Base-by-base conservation (phyloP, 1,140 invertebrate genomes). In the Asobara japonica region DNA sequence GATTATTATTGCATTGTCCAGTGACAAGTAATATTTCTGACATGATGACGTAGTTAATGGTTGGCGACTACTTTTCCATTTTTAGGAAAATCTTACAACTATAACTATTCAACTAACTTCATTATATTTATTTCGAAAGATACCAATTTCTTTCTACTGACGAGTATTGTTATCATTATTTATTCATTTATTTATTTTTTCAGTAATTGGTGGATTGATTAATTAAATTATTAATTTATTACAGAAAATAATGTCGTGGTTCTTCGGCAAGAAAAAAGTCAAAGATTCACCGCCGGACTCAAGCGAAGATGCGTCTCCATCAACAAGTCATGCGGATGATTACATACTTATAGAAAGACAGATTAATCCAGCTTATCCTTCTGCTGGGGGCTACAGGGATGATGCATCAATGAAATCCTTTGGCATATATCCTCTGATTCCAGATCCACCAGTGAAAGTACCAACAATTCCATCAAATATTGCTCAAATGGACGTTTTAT, bases 261-360 rank as follows among this genome's bases (percentile, higher is more conserved):
- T 87, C 5, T 88, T 88, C 76, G 84, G 86, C 2, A 86, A 80
- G 74, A 88, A 87, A 33, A 87, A 88, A 61, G 77, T 83, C 3
- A 76, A 81, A 69, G 82, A 86, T 56, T 84, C 83, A 6, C 80
- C 83, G 10, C 69, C 79, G 0, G 78, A 82, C 38, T 77, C 82
- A 0, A 75, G 79, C 5, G 79, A 80, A 4, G 80, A 81, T 11
- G 74, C 80, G 60, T 69, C 61, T n/a, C 0, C 61, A 5, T 65
- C 77, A 20, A 10, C 66, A 6, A 71, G 66, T 51, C 76, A 75
- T 64, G 27, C 29, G 3, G 83, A 85, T 7, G 84, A 81, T 27
- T 86, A 80, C 48, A 80, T 84, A 65, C 75, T 84, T 31, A 56
- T 87, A 2, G 81, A 83, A 38, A 78, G 56, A 76, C 73, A 72